A percentile compares a stretch with the other conserved stretches of the same genome.
Evolutionary conservation across 2,113 vertebrate genomes (phyloP).

Genomic region (Myotis brandtii): DNA sequence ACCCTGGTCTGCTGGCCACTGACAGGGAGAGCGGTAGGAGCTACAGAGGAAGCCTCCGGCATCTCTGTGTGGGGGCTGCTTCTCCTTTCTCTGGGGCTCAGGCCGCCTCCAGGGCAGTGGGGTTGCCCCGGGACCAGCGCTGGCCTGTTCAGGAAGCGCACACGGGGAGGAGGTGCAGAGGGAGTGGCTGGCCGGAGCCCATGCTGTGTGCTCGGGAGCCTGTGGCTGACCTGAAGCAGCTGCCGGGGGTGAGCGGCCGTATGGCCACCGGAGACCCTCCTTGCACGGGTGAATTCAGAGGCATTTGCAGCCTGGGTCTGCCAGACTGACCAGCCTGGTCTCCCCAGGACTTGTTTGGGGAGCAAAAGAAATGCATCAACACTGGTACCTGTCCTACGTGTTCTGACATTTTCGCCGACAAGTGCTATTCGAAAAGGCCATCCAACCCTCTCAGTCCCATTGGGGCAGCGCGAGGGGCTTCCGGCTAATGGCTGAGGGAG

Average conservation of each 20-base stretch:
- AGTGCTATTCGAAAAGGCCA: neutral
- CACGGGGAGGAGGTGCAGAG: neutral
- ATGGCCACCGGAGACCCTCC: neutral
- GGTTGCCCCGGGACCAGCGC: neutral
- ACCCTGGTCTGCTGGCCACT: neutral
- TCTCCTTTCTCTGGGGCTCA: neutral
- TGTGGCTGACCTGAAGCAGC: neutral
- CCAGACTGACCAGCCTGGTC: neutral
- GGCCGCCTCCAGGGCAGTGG: neutral
- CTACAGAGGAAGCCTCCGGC: neutral
- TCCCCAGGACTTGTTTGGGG: neutral
- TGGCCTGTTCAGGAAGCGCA: fast-evolving
- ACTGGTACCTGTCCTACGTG: fast-evolving
- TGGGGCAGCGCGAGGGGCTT: neutral
- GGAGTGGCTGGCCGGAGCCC: fast-evolving
- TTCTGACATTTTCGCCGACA: neutral
- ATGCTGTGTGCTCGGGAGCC: too few relatives aligned
- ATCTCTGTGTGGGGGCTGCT: neutral
- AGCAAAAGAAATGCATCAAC: neutral
- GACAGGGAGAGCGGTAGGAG: neutral
- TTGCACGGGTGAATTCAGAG: neutral
- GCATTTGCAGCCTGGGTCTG: neutral
- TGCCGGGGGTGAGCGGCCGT: fast-evolving
- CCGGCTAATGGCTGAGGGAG: fast-evolving
- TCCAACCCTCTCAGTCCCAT: neutral